Evolutionary conservation across 2,797 vertebrate genomes (phyloP), one percentile per base, ranked within the genome.

Genomic region (Argentina silus): DNA sequence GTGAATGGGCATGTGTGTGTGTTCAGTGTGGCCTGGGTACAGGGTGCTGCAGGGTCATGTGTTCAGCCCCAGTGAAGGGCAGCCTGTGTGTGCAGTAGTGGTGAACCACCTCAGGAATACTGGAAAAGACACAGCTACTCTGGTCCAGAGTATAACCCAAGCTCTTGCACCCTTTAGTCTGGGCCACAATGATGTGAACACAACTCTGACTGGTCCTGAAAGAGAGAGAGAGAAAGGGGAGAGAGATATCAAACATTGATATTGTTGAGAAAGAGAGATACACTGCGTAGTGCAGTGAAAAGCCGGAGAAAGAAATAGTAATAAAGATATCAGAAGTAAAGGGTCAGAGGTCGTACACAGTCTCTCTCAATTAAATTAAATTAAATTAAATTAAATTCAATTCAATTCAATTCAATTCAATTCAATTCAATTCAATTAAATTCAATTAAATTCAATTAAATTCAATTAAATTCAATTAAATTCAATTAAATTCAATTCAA

Each of bases 111-210:
- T 97, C 95, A 0, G 97, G 96, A 84, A 99, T 93, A 81, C 94
- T 97, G 86, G 91, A 83, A 21, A 98, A 98, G 77, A 95, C 93
- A 0, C 96, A 97, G 47, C 97, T 95, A 1, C 93, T 95, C 90
- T 98, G 96, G 86, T 96, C 91, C 86, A 99, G 93, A 0, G 97
- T 99, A 89, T 95, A 99, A 73, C 94, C 95, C 90, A 92, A 91
- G 83, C 97, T 96, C 81, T 96, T 97, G 83, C 85, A 94, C 85
- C 96, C 95, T 82, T 96, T 97, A 53, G 96, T 99, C 93, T 97
- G 96, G 2, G 97, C 97, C 87, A 99, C 95, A 5, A 98, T 97
- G 93, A 98, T 98, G 90, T 98, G 97, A 57, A 98, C 97, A 5
- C 96, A 97, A 44, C 95, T 96, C 83, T 99, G 96, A 81, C 96